phyloP scores from a whole-genome alignment of 2,113 vertebrate species.

The Sebastes schlegelii region DNA sequence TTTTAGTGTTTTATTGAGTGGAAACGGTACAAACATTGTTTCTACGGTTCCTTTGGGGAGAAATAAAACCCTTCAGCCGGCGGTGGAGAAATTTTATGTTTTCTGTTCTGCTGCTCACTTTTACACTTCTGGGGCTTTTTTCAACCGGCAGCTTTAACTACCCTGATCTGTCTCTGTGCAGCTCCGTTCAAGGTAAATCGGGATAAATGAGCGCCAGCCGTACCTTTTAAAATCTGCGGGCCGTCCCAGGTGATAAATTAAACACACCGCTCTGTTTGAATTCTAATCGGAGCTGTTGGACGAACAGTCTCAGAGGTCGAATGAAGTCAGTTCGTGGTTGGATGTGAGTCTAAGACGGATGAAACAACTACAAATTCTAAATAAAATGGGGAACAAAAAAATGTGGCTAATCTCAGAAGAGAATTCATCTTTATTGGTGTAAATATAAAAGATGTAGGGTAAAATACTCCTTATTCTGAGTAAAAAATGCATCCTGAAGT shows the following conservation, averaged over 20 bases:
- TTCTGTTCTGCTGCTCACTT: slow-evolving; percentile 20
- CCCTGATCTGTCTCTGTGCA: slow-evolving; percentile 19
- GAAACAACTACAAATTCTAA: not conserved
- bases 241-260: slow-evolving; percentile 50
- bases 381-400: not conserved
- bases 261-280: slow-evolving; percentile 36
- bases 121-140: not conserved
- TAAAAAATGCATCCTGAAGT: not conserved
- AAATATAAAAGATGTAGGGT: not conserved
- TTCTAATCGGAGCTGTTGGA: slow-evolving; percentile 42
- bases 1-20: slow-evolving; percentile 54
- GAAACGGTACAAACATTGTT: slow-evolving; percentile 47
- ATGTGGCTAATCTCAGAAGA: not conserved
- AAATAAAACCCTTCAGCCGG: slow-evolving; percentile 33
- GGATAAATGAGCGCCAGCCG: slow-evolving; percentile 38
- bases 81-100: slow-evolving; percentile 37
- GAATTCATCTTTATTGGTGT: not conserved
- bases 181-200: slow-evolving; percentile 42
- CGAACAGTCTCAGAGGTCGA: slow-evolving; percentile 22
- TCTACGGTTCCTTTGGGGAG: slow-evolving; percentile 29
- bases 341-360: slow-evolving; percentile 16
- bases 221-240: not conserved
- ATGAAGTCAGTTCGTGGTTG: slow-evolving; percentile 23
- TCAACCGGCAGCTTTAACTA: slow-evolving; percentile 4
- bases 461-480: not conserved